Evolutionary conservation across 2,888 invertebrate species (phyloP).

Genomic region (Cantharis rufa): DNA sequence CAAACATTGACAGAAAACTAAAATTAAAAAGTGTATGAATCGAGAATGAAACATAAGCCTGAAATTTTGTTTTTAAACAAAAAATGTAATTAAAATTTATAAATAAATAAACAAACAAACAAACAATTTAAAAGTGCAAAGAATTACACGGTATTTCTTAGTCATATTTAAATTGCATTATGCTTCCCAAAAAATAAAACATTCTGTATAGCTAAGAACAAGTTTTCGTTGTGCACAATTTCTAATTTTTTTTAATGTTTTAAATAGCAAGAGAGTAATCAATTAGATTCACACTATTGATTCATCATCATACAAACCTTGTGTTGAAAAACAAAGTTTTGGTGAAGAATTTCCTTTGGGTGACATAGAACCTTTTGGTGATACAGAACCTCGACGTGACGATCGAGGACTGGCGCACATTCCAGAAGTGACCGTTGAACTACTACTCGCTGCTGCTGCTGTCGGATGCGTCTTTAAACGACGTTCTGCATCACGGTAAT

Average conservation of each 20-base stretch:
- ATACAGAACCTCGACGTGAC: slow-evolving; percentile 50
- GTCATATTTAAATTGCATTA: no score
- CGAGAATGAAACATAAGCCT: no score
- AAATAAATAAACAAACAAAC: no score
- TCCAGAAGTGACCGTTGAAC: slow-evolving; percentile 51
- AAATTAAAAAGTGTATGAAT: no score
- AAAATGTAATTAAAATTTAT: no score
- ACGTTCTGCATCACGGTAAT: slow-evolving; percentile 52
- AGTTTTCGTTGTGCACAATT: no score
- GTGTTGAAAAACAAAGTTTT: slow-evolving; percentile 40
- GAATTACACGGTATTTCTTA: no score
- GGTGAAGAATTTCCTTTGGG: slow-evolving; percentile 50
- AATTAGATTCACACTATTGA: background rate
- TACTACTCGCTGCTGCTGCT: slow-evolving; percentile 46
- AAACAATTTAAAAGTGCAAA: no score
- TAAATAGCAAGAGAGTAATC: background rate
- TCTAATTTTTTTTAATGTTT: background rate
- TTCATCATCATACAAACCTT: slow-evolving; percentile 15
- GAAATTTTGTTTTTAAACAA: no score
- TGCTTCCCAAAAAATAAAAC: no score
- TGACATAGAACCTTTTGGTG: slow-evolving; percentile 52
- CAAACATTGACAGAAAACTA: no score
- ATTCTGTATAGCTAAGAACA: background rate
- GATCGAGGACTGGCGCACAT: slow-evolving; percentile 48
- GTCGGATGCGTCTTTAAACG: slow-evolving; percentile 48